Conservation (phyloP, 2,113 vertebrate genomes). For the Epinephelus moara region DNA sequence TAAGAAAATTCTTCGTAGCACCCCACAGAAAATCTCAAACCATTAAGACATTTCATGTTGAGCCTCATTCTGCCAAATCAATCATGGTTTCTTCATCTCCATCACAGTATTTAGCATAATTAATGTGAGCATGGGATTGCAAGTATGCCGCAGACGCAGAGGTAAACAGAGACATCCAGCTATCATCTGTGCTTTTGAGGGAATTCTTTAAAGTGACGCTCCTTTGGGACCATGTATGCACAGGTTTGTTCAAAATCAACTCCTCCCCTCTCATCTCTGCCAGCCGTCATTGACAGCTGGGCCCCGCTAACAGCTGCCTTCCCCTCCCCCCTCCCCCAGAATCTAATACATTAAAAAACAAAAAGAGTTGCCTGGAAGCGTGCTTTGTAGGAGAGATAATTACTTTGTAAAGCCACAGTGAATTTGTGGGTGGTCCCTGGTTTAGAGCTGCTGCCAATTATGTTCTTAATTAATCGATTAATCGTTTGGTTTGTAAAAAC, state of each 20-base stretch:
- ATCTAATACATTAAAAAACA: conserved; percentile 58
- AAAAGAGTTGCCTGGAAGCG: conserved; percentile 48
- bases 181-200: conserved; percentile 59
- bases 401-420: conserved; percentile 20
- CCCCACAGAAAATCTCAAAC: not conserved
- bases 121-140: conserved; percentile 7
- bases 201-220: conserved; percentile 68
- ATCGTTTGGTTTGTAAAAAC: not conserved
- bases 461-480: not conserved
- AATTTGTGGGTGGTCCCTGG: conserved; percentile 36
- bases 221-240: conserved; percentile 60
- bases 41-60: not conserved
- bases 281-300: conserved; percentile 75
- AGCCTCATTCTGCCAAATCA: conserved; percentile 30
- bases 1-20: not conserved
- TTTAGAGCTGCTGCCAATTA: not conserved
- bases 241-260: conserved; percentile 71
- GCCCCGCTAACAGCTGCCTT: conserved; percentile 71
- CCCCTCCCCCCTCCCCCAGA: conserved; percentile 61
- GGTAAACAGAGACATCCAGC: conserved; percentile 54
- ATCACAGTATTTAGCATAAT: conserved; percentile 41
- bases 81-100: conserved; percentile 12
- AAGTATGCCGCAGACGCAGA: conserved; percentile 24
- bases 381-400: conserved; percentile 39
- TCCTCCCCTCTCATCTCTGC: conserved; percentile 63